Evolutionary conservation across 2,113 vertebrate genomes (phyloP), one percentile per base, ranked within the genome.

Genomic region (Forbesichthys papilliferus): DNA sequence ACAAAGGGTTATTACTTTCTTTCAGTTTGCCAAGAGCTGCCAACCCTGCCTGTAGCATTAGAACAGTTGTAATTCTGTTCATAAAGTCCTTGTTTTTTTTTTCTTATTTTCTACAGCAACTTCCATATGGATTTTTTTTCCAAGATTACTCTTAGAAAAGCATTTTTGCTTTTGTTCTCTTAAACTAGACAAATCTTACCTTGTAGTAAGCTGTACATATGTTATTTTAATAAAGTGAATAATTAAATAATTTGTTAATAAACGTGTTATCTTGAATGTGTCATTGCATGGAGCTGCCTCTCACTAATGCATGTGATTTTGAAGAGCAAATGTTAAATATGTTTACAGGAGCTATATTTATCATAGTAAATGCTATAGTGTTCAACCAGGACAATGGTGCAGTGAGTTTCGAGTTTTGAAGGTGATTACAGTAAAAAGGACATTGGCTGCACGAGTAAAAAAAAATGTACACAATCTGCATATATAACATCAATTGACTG

Each of bases 11-110:
- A 27, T 55, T 84, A 81, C 87, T 4, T 58, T 61, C 60, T 64
- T 65, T 61, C 70, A 42, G 36, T 72, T 53, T 64, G 74, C 16
- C 16, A 16, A 16, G 16, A 80, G 75, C 79, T 73, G 71, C 78
- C 93, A 94, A 90, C 94, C 94, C 95, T 94, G 64, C 88, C 89
- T 84, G 94, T 96, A 97, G 96, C 96, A 96, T 96, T 96, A 96
- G 91, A 95, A 95, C 94, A 95, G 96, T 95, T 94, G 94, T 94
- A 74, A 87, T 92, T 87, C 79, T 82, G 90, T 95, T 95, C 91
- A 90, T 87, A 87, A 80, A 82, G 82, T 92, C 91, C 12, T 79
- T 68, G 5, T 73, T 63, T 10, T 51, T 7, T 18, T 72, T 9
- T 34, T 36, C 9, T 52, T 51, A 11, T 42, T 72, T 34, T 36